phyloP scores from a whole-genome alignment of 1,140 invertebrate genomes.

The Musca vetustissima region DNA sequence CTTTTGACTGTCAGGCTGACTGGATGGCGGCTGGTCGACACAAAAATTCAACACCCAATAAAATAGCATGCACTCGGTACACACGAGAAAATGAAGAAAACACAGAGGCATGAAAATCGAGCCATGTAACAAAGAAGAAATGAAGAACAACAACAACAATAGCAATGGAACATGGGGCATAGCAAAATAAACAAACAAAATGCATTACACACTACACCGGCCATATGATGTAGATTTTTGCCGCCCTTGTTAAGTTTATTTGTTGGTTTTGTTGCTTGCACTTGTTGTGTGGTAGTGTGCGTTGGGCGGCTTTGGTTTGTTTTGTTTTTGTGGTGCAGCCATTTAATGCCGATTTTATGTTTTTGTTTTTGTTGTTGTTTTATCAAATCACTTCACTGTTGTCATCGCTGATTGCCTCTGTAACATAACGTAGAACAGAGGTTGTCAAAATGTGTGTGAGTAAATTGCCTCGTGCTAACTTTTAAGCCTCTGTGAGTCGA shows the following conservation, averaged over 20 bases:
- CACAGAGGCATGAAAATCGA: background rate
- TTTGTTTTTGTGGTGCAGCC: background rate
- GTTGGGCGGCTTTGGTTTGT: background rate
- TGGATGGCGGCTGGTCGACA: too few relatives aligned
- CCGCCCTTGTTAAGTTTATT: background rate
- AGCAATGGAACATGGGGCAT: background rate
- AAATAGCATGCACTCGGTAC: too few relatives aligned
- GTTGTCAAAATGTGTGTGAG: too few relatives aligned
- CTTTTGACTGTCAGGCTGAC: too few relatives aligned
- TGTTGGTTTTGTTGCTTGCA: background rate
- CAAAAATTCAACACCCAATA: too few relatives aligned
- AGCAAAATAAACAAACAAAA: conserved; percentile 6
- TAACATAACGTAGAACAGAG: too few relatives aligned
- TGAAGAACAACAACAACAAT: too few relatives aligned
- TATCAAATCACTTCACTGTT: background rate
- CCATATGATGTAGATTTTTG: too few relatives aligned
- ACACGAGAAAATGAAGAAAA: too few relatives aligned
- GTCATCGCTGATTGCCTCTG: conserved; percentile 9
- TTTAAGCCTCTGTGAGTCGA: too few relatives aligned
- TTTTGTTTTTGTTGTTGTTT: background rate
- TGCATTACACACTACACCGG: background rate
- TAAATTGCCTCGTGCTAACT: too few relatives aligned
- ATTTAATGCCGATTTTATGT: conserved; percentile 5
- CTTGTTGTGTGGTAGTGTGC: background rate
- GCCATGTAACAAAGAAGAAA: background rate